Percentiles rank a stretch among this genome's conserved stretches.
phyloP scores from a whole-genome alignment of 64 coral and sea anemone species.

The Acropora tenuis region DNA sequence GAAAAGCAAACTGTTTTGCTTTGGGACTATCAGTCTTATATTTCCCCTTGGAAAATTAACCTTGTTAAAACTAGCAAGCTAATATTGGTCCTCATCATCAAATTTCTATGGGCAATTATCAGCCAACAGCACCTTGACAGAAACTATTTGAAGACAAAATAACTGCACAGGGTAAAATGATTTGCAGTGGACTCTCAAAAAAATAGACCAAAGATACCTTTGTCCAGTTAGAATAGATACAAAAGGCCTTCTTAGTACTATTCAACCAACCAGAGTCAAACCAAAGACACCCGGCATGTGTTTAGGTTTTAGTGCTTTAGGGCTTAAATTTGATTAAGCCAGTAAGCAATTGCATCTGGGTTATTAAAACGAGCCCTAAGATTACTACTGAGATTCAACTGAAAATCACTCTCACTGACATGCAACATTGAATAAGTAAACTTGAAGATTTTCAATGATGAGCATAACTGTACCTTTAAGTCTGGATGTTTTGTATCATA shows the following conservation, averaged over 20 bases:
- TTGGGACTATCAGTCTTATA: not conserved
- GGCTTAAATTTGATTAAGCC: too few species aligned
- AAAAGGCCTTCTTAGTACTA: not conserved
- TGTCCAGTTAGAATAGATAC: not conserved
- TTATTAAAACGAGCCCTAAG: too few species aligned
- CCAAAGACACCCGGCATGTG: not conserved
- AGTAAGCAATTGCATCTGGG: too few species aligned
- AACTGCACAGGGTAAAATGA: not conserved
- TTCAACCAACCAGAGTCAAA: not conserved
- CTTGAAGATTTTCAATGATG: too few species aligned
- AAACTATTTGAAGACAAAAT: not conserved
- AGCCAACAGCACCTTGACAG: not conserved
- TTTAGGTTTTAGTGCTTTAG: too few species aligned
- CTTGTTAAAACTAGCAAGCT: constrained; percentile 1
- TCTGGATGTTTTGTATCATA: too few species aligned
- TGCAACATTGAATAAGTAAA: too few species aligned
- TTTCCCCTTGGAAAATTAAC: not conserved
- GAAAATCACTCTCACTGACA: too few species aligned
- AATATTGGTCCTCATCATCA: not conserved
- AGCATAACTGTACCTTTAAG: not conserved
- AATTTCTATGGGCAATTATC: constrained; percentile 1
- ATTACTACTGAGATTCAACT: too few species aligned
- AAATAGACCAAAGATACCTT: not conserved
- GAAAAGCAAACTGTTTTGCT: not conserved
- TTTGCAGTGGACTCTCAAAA: constrained; percentile 3